A percentile compares a stretch with the other conserved stretches of the same genome.
These are phyloP conservation scores for Noturus placidus DNA, from an alignment of 2,113 vertebrate genomes.

Conservation along the genomic window DNA sequence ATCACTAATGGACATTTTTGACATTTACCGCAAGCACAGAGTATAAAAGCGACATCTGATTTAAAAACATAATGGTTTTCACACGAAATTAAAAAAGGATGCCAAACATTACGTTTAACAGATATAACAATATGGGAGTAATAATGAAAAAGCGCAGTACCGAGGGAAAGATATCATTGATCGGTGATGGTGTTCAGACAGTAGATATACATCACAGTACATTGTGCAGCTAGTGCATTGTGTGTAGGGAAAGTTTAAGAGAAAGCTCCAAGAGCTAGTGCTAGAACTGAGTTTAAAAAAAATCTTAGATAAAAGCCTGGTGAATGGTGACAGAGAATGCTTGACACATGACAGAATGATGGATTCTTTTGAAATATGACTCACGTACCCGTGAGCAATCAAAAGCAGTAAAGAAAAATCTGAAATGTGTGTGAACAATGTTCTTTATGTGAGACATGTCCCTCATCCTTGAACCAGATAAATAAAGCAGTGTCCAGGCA, in stretches of 20 bases:
- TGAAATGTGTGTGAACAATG: slow-evolving; percentile 38
- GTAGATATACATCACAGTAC: background rate
- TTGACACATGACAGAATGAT: slow-evolving; percentile 13
- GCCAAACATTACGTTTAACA: background rate
- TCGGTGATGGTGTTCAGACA: background rate
- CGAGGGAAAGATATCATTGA: background rate
- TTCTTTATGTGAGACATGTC: slow-evolving; percentile 53
- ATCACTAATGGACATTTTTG: background rate
- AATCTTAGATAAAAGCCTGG: background rate
- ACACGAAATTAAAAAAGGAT: background rate
- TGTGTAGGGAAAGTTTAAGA: background rate
- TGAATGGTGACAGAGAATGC: background rate
- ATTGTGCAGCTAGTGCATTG: background rate
- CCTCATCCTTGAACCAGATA: slow-evolving; percentile 61
- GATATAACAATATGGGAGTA: background rate
- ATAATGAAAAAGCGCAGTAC: background rate
- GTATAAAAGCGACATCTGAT: background rate
- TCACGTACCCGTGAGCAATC: slow-evolving; percentile 9
- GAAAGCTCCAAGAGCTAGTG: background rate
- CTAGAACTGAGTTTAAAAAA: background rate
- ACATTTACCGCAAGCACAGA: background rate
- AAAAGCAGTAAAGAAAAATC: slow-evolving; percentile 26
- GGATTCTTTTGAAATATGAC: slow-evolving; percentile 32
- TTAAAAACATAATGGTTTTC: background rate
- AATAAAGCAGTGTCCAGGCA: slow-evolving; percentile 62